A percentile compares a stretch with the other conserved stretches of the same genome.
phyloP scores from a whole-genome alignment of 2,888 invertebrate species.

The Macrosiphum euphorbiae region DNA sequence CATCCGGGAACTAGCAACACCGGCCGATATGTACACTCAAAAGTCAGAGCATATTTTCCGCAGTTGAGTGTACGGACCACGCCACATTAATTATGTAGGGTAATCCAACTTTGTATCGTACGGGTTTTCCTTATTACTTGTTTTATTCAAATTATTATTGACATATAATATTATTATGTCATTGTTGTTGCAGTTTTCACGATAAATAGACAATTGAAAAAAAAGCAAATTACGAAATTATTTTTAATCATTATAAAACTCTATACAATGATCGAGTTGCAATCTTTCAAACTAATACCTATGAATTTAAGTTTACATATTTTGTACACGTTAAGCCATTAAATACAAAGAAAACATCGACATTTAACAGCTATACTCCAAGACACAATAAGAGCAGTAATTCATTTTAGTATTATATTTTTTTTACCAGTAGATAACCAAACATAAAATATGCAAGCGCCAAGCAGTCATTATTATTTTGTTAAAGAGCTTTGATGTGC shows the following conservation, averaged over 20 bases:
- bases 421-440: background rate
- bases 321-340: background rate
- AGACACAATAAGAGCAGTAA: background rate
- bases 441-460: background rate
- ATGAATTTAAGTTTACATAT: background rate
- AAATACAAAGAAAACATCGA: background rate
- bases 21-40: no score
- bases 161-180: background rate
- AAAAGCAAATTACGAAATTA: background rate
- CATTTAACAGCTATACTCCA: background rate
- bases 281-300: background rate
- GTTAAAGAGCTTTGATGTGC: slow-evolving; percentile 23
- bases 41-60: no score
- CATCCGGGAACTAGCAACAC: no score
- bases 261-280: background rate
- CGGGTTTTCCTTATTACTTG: background rate
- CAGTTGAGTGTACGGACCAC: no score
- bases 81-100: background rate
- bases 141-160: background rate
- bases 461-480: background rate
- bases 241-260: background rate
- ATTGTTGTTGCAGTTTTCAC: background rate
- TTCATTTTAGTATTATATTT: slow-evolving; percentile 19
- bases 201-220: background rate
- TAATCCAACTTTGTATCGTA: background rate